Base-by-base conservation (phyloP, 1,140 invertebrate genomes). In the Lasioglossum baleicum region DNA sequence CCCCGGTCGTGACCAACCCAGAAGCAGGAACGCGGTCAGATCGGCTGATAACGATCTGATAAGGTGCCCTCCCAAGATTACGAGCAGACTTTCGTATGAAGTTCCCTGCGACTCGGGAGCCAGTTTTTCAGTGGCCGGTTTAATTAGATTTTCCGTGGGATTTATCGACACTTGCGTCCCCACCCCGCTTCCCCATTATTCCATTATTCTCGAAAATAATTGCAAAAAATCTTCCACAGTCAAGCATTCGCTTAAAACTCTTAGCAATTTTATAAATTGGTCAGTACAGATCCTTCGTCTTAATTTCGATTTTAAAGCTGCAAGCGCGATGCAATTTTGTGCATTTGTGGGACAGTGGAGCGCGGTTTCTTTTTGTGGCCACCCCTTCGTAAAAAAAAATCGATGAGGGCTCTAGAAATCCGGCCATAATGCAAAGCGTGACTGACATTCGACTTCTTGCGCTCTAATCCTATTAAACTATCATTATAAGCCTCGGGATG, bases 11-110 rank as follows among this genome's bases (percentile, higher is more conserved):
- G 92, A 93, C 92, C 92, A 89, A 89, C 88, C 84, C 86, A 83
- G 88, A 88, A 86, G 88, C 86, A 89, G 90, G 90, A 92, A 91
- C 91, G 91, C 91, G 88, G 90, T 89, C 90, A 93, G 92, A 93
- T 93, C 88, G 75, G 44, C 60, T 87, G 92, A 93, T 93, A 93
- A 90, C 80, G 76, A 93, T 93, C 92, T 91, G 92, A 93, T 93
- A 93, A 90, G 86, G 87, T 87, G 89, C 90, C 91, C 90, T 91
- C 89, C 88, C 91, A 92, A 92, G 92, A 93, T 92, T 87, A 88
- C 87, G 88, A 85, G 61, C 69, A 48, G 73, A 75, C 76, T 87
- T 83, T 80, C 65, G 75, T 82, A 67, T 74, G 56, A 61, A 64
- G 69, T 72, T 66, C 53, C 22, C 63, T 7, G 20, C 20, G 6